Conservation (phyloP, 2,888 invertebrate species). For the Holacanthella duospinosa region DNA sequence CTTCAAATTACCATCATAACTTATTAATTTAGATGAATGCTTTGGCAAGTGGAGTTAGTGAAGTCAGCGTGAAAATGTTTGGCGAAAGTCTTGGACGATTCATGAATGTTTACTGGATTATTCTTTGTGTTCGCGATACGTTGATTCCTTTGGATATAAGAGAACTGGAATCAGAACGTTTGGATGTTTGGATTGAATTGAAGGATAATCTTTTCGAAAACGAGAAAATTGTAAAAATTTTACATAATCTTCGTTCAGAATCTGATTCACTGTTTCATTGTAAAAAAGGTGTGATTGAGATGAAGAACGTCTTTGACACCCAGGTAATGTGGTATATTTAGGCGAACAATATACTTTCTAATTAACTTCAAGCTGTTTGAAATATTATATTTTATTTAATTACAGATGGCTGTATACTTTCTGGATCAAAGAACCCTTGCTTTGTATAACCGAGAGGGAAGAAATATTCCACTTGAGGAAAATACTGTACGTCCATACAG, state of each 20-base stretch:
- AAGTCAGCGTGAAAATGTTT: not conserved
- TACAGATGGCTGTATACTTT: not conserved
- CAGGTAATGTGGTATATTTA: not conserved
- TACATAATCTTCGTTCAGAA: constrained; percentile 1
- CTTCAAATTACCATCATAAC: too few relatives aligned
- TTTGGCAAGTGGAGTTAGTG: not conserved
- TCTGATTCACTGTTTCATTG: not conserved
- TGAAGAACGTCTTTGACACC: constrained; percentile 3
- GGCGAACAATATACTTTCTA: not conserved
- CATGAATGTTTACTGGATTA: not conserved
- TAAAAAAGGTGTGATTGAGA: not conserved
- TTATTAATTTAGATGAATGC: too few relatives aligned
- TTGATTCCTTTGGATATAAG: not conserved
- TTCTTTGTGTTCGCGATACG: not conserved
- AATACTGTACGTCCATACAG: too few relatives aligned
- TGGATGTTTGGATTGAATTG: not conserved
- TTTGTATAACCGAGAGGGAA: too few relatives aligned
- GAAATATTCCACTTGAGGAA: too few relatives aligned
- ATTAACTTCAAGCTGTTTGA: not conserved
- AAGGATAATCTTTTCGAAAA: not conserved
- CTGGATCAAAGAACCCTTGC: not conserved
- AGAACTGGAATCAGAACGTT: not conserved
- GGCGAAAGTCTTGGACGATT: not conserved
- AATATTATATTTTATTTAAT: too few relatives aligned
- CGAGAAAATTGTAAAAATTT: not conserved